Evolutionary conservation across 2,888 invertebrate species (phyloP), one percentile per base, ranked within the genome.

Genomic region (Lepidocyrtinus sp.): DNA sequence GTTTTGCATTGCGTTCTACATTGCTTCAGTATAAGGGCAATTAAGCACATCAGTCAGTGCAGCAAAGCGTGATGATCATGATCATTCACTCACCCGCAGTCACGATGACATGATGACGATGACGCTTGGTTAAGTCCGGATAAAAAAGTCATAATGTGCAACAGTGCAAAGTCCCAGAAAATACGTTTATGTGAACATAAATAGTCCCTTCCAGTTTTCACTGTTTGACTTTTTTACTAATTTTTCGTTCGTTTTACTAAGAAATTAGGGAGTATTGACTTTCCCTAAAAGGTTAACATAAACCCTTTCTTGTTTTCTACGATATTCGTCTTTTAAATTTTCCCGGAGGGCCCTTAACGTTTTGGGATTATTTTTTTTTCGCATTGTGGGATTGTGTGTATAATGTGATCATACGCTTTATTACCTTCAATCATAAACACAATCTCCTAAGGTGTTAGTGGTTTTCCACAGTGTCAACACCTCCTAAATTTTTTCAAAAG

Each of bases 1-100:
- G 17, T 55, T 7, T n/a, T n/a, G n/a, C 59, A 59, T 59, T 21
- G 17, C 59, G n/a, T 59, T 21, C n/a, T 21, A n/a, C 36, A 36
- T 74, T 50, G 45, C 36, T 17, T 25, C 62, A 46, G 72, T 55
- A 50, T 46, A 78, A 72, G 77, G 77, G 77, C 72, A 78, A 78
- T 78, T 78, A 78, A 78, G 77, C 77, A 78, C 77, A 78, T 78
- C 77, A 78, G 77, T 78, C 77, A 78, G 77, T 78, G 67, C 72
- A 72, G 46, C 77, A 78, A 72, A 72, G 36, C 72, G 77, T 78
- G 77, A 46, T 72, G 77, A 78, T 72, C 72, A 72, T 78, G 77
- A 78, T 77, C 71, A 36, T 36, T 36, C 36, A 36, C 36, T 36
- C 36, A 12, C 36, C 36, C 36, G 36, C 36, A 78, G 74, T 74